Conservation (phyloP, 2,888 invertebrate species). For the Orthosia gracilis region DNA sequence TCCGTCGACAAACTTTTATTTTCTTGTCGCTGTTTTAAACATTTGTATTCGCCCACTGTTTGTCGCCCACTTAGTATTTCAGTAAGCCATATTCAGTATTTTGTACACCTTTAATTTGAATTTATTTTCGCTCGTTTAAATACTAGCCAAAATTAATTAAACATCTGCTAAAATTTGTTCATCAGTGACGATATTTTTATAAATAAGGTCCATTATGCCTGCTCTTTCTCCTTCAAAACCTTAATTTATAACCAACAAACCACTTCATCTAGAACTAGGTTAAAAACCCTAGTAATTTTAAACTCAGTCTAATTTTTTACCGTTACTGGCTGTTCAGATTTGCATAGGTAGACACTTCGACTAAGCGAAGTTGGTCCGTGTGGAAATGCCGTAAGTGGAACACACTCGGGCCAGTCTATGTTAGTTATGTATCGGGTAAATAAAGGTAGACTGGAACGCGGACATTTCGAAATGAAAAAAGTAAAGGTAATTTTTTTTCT, state of each 20-base stretch:
- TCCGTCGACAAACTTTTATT: too few relatives aligned
- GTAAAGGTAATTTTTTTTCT: slow-evolving; percentile 26
- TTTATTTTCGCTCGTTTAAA: too few relatives aligned
- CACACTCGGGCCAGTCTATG: slow-evolving; percentile 36
- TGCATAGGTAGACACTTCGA: slow-evolving; percentile 48
- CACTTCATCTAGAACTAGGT: slow-evolving; percentile 29
- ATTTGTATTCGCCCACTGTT: too few relatives aligned
- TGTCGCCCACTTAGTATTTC: too few relatives aligned
- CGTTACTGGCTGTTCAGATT: slow-evolving; percentile 41
- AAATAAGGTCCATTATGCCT: too few relatives aligned
- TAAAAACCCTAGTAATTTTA: slow-evolving; percentile 41
- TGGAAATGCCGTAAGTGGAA: slow-evolving; percentile 47
- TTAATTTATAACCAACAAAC: not conserved
- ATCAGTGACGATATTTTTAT: too few relatives aligned
- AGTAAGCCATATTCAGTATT: too few relatives aligned
- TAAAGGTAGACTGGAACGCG: slow-evolving; percentile 24
- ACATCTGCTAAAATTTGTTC: too few relatives aligned
- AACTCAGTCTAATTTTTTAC: slow-evolving; percentile 46
- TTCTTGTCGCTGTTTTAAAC: too few relatives aligned
- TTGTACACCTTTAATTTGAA: too few relatives aligned
- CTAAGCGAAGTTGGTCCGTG: slow-evolving; percentile 46
- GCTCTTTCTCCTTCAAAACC: not conserved
- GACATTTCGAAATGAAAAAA: slow-evolving; percentile 42
- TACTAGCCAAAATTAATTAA: too few relatives aligned
- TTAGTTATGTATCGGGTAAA: slow-evolving; percentile 45